Percentiles rank a stretch among this genome's conserved stretches.
These are phyloP conservation scores for Galbula dea DNA, from an alignment of 2,113 vertebrate genomes.

Conservation along the genomic window DNA sequence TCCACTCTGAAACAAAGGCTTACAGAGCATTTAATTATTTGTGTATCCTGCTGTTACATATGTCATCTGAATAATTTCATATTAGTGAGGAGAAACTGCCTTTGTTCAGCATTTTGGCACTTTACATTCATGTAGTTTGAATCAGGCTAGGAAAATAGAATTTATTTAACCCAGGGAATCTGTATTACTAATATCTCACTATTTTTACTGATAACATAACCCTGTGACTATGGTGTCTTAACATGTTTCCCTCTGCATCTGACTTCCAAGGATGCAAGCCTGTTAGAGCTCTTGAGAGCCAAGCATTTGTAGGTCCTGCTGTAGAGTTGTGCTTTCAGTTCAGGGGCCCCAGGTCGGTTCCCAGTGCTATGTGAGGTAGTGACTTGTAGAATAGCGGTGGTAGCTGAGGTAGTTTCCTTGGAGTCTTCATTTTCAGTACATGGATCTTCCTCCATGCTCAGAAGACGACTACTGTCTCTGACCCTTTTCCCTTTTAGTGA, in stretches of 20 bases:
- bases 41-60: slow-evolving; percentile 32
- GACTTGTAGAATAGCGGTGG: neutral
- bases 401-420: neutral
- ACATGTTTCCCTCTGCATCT: slow-evolving; percentile 15
- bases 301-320: slow-evolving; percentile 42
- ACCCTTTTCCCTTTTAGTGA: neutral
- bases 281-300: neutral
- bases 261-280: slow-evolving; percentile 1
- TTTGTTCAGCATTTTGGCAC: slow-evolving; percentile 36
- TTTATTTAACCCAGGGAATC: slow-evolving; percentile 46
- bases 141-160: neutral
- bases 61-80: slow-evolving; percentile 11
- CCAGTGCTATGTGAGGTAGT: neutral
- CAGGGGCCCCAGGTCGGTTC: neutral
- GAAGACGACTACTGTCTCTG: neutral
- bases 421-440: neutral
- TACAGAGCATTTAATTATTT: slow-evolving; percentile 53
- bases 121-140: neutral
- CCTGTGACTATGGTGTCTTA: slow-evolving; percentile 22
- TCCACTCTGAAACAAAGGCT: slow-evolving; percentile 34
- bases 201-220: slow-evolving; percentile 62
- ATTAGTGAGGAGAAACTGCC: slow-evolving; percentile 1
- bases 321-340: slow-evolving; percentile 31
- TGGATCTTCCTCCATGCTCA: neutral
- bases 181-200: slow-evolving; percentile 23